Evolutionary conservation across 2,797 vertebrate genomes (phyloP), one percentile per base, ranked within the genome.

Genomic region (Alectoris magna): DNA sequence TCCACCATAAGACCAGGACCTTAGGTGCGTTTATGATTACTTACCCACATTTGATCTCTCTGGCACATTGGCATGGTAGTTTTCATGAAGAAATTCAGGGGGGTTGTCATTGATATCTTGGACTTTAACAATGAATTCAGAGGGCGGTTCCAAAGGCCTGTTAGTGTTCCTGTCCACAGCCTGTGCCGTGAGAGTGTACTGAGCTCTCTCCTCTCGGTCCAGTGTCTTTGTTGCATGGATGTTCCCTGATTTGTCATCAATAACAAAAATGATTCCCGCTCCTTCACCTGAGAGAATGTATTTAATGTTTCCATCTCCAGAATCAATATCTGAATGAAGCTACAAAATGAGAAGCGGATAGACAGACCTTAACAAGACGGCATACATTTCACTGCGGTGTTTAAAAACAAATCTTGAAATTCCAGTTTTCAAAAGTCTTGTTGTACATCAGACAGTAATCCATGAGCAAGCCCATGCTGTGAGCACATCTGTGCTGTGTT

Each of bases 91-190:
- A 89, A 99, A 99, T 97, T 99, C 99, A 0, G 99, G 99, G 0
- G 99, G 99, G 96, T 99, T 99, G 97, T 99, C 99, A 43, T 99
- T 99, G 97, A 99, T 99, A 97, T 99, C 99, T 96, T 99, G 99
- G 92, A 99, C 99, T 97, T 99, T 99, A 79, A 99, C 99, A 14
- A 99, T 99, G 96, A 99, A 99, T 97, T 99, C 99, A 0, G 99
- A 99, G 0, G 99, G 99, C 3, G 99, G 99, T 95, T 99, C 99
- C 96, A 99, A 96, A 1, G 99, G 99, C 67, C 99, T 98, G 69
- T 99, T 99, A 2, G 99, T 99, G 96, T 99, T 98, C 66, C 99
- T 97, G 93, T 97, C 98, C 84, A 99, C 99, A 1, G 99, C 99
- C 96, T 99, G 99, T 59, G 99, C 99, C 2, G 99, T 99, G 80